These are phyloP conservation scores for Coremacera marginata DNA, from an alignment of 2,888 invertebrate genomes.

Conservation along the genomic window DNA sequence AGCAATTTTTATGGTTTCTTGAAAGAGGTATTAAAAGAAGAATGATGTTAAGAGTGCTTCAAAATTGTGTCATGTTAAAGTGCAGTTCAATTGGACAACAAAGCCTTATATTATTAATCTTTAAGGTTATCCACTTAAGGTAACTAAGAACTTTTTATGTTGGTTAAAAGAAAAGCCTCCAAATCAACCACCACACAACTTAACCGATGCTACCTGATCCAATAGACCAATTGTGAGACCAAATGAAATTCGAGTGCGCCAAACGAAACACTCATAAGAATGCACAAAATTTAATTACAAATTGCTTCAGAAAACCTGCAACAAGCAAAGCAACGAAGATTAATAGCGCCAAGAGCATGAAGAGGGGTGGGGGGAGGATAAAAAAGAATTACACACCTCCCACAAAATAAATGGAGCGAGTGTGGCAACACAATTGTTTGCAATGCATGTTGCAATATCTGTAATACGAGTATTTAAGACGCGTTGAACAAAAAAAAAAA, in stretches of 20 bases:
- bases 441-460: background rate
- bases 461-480: background rate
- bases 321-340: conserved; percentile 11
- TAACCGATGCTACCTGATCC: background rate
- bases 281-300: conserved; percentile 29
- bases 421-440: conserved; percentile 1
- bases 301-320: conserved; percentile 14
- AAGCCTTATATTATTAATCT: background rate
- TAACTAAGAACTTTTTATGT: background rate
- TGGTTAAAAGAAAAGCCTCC: background rate
- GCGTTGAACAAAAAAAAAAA: background rate
- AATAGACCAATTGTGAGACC: background rate
- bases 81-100: conserved; percentile 6
- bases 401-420: background rate
- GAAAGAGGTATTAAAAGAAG: conserved; percentile 34
- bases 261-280: conserved; percentile 20
- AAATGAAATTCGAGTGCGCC: background rate
- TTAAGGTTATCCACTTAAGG: conserved; percentile 1
- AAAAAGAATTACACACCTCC: background rate
- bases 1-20: background rate
- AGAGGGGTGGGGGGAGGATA: background rate
- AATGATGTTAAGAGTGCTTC: background rate
- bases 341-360: background rate
- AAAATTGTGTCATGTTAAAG: conserved; percentile 9
- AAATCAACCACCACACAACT: no score